A percentile compares a stretch with the other conserved stretches of the same genome.
These are phyloP conservation scores for Meghimatium bilineatum DNA, from an alignment of 2,888 invertebrate species.

Conservation along the genomic window DNA sequence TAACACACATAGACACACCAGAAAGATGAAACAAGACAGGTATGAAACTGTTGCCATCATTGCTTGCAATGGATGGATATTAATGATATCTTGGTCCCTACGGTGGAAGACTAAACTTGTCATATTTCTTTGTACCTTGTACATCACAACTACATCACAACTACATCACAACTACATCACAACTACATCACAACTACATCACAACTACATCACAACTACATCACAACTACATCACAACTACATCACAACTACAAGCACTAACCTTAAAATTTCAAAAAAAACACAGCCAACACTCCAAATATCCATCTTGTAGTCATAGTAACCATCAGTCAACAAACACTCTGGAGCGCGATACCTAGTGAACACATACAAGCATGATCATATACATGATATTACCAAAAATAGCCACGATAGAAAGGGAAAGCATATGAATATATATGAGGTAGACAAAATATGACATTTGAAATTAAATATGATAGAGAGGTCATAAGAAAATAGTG, in stretches of 20 bases:
- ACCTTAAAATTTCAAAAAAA: conserved; percentile 84
- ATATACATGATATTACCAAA: too few species aligned
- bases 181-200: not conserved
- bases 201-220: not conserved
- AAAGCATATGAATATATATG: too few species aligned
- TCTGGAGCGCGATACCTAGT: conserved; percentile 81
- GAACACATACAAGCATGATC: not conserved
- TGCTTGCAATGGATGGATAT: too few species aligned
- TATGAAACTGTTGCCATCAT: too few species aligned
- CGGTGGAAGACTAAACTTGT: too few species aligned
- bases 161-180: not conserved
- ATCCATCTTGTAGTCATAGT: conserved; percentile 85
- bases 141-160: not conserved
- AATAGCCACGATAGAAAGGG: too few species aligned
- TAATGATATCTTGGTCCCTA: too few species aligned
- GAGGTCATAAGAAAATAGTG: too few species aligned
- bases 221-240: not conserved
- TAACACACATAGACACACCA: too few species aligned
- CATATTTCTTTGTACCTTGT: not conserved
- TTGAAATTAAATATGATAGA: too few species aligned
- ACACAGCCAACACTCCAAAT: conserved; percentile 85
- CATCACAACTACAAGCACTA: conserved; percentile 55
- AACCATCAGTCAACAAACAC: conserved; percentile 83
- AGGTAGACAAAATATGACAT: too few species aligned
- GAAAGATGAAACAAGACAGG: too few species aligned